A percentile compares a stretch with the other conserved stretches of the same genome.
Evolutionary conservation across 2,113 vertebrate genomes (phyloP).

Genomic region (Prunella himalayana): DNA sequence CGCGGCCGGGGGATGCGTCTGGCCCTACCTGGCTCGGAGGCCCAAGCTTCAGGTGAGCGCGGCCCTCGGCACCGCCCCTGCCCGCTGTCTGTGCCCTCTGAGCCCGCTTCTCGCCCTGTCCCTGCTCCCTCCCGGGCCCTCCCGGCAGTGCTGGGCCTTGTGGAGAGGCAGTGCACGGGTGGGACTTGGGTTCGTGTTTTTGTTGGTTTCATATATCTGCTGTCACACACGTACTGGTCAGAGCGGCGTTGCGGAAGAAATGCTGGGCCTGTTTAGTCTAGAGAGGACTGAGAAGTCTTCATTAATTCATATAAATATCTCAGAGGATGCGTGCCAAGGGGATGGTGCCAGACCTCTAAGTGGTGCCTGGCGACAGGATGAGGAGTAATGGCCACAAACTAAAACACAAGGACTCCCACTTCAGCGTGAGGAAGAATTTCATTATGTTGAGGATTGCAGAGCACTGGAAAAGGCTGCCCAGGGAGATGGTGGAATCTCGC

Average conservation of each 20-base stretch:
- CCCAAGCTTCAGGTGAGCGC: slow-evolving; percentile 87
- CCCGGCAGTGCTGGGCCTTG: not conserved
- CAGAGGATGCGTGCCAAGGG: not conserved
- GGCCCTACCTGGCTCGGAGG: slow-evolving; percentile 81
- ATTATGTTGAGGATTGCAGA: not conserved
- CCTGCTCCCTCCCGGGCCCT: not conserved
- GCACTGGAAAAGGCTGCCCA: not conserved
- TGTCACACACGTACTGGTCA: fast-evolving
- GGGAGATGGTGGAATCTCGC: not conserved
- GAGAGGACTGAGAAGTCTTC: not conserved
- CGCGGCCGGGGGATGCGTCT: slow-evolving; percentile 77
- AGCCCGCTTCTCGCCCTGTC: not conserved
- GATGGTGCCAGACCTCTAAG: not conserved
- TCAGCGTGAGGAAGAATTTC: not conserved
- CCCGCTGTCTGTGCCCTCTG: not conserved
- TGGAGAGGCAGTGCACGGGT: too few species aligned
- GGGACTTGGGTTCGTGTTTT: fast-evolving
- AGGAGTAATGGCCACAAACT: not conserved
- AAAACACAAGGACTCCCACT: not conserved
- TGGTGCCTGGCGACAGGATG: not conserved
- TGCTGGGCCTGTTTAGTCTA: not conserved
- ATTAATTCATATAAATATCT: not conserved
- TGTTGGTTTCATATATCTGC: fast-evolving
- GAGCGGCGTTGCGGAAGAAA: not conserved
- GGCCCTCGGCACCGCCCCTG: not conserved